Percentiles rank a stretch among this genome's conserved stretches.
phyloP scores from a whole-genome alignment of 2,888 invertebrate species.

The Drosophila eohydei region DNA sequence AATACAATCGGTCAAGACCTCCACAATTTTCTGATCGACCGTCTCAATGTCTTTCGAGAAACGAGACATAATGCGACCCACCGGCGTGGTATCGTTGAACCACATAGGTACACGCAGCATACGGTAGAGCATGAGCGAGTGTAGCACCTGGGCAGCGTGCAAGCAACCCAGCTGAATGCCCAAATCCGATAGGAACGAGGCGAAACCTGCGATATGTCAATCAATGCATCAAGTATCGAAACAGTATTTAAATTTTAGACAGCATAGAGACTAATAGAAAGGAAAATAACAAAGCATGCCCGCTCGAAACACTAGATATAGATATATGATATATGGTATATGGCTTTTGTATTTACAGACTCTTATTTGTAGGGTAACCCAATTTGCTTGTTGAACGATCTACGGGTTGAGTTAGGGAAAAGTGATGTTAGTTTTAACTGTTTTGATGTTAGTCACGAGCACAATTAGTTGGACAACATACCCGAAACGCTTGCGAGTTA shows the following conservation, averaged over 20 bases:
- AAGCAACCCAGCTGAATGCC: conserved; percentile 88
- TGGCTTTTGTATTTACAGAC: conserved; percentile 19
- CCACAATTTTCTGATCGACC: conserved; percentile 84
- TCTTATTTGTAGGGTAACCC: not conserved
- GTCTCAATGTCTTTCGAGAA: conserved; percentile 86
- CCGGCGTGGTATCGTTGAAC: conserved; percentile 88
- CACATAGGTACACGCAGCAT: conserved; percentile 86
- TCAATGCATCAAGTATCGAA: conserved; percentile 12
- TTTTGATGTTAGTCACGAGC: conserved; percentile 49
- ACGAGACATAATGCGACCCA: conserved; percentile 87
- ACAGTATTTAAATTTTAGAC: conserved; percentile 11
- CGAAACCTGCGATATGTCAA: conserved; percentile 86
- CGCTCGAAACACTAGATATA: conserved; percentile 17
- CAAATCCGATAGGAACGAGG: conserved; percentile 89
- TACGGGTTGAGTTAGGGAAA: conserved; percentile 33
- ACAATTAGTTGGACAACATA: conserved; percentile 66
- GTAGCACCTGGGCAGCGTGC: conserved; percentile 82
- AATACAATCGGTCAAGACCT: conserved; percentile 86
- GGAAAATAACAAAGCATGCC: conserved; percentile 30
- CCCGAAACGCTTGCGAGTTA: conserved; percentile 75
- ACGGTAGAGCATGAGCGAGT: conserved; percentile 85
- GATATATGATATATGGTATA: conserved; percentile 10
- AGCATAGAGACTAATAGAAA: conserved; percentile 17
- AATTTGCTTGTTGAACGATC: not conserved
- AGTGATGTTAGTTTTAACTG: conserved; percentile 38